Evolutionary conservation across 2,797 vertebrate genomes (phyloP).

Genomic region (Notoglanidium macrostoma): DNA sequence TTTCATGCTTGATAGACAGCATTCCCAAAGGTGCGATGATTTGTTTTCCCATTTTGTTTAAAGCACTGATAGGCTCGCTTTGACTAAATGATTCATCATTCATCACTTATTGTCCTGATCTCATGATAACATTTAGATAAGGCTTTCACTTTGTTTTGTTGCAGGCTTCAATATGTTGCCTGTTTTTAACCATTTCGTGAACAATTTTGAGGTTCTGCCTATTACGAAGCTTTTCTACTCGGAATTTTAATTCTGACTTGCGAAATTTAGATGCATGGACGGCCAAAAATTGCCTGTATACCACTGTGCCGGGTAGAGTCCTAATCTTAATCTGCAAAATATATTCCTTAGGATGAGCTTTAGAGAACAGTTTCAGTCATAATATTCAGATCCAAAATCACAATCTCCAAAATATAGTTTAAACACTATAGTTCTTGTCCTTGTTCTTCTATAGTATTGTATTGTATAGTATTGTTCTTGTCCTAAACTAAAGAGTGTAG

Average conservation of each 20-base stretch:
- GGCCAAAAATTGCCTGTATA: neutral
- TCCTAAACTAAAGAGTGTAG: too few species aligned
- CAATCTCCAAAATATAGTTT: too few species aligned
- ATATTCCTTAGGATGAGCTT: too few species aligned
- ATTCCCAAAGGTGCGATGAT: neutral
- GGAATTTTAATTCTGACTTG: neutral
- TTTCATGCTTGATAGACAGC: constrained; percentile 11
- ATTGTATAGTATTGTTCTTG: too few species aligned
- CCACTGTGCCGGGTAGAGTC: too few species aligned
- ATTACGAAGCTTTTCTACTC: neutral
- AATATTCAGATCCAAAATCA: too few species aligned
- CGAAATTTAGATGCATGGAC: neutral
- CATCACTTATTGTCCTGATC: constrained; percentile 2
- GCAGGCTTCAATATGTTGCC: neutral
- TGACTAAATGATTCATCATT: constrained; percentile 10
- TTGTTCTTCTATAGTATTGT: too few species aligned
- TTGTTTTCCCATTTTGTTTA: constrained; percentile 10
- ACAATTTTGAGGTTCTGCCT: neutral
- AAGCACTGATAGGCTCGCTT: constrained; percentile 24
- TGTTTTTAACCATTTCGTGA: neutral
- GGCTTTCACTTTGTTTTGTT: neutral
- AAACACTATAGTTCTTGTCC: too few species aligned
- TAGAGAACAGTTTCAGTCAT: too few species aligned
- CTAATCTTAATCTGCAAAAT: too few species aligned
- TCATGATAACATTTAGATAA: neutral